phyloP scores from a whole-genome alignment of 35 echinoderm and acorn worm species.

The Patiria miniata region DNA sequence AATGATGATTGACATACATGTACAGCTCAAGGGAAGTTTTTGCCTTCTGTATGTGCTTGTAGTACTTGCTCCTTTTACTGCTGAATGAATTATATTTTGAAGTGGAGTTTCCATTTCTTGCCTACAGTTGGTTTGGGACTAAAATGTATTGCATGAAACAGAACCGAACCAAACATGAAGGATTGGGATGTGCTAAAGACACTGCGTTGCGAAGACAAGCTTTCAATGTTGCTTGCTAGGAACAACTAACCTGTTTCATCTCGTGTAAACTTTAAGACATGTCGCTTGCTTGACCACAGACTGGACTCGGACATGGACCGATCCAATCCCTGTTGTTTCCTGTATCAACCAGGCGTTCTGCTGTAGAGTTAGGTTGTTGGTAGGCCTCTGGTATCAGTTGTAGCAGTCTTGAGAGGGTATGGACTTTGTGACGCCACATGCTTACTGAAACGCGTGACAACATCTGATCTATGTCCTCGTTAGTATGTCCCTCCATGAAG shows the following conservation, averaged over 20 bases:
- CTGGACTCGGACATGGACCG: slow-evolving; percentile 6
- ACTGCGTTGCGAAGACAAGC: no score
- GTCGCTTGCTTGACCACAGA: slow-evolving; percentile 37
- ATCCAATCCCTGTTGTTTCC: slow-evolving; percentile 44
- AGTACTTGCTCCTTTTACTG: slow-evolving; percentile 49
- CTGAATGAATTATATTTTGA: slow-evolving; percentile 25
- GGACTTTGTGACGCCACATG: neutral
- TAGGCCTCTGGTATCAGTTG: slow-evolving; percentile 4
- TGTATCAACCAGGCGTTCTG: slow-evolving; percentile 17
- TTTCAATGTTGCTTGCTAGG: neutral
- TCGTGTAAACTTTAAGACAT: slow-evolving; percentile 53
- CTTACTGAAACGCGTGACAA: slow-evolving; percentile 43
- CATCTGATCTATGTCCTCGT: slow-evolving; percentile 57
- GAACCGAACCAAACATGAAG: no score
- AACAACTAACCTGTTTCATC: slow-evolving; percentile 28
- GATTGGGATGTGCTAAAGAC: no score
- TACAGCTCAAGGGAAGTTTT: slow-evolving; percentile 23
- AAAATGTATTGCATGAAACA: no score
- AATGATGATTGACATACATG: slow-evolving; percentile 57
- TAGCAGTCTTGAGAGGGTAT: slow-evolving; percentile 24
- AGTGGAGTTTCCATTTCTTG: no score
- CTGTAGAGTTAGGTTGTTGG: slow-evolving; percentile 39
- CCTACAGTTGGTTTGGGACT: no score
- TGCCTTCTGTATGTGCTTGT: slow-evolving; percentile 40
- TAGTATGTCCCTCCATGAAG: slow-evolving; percentile 54